Conservation (phyloP, 37 sponge, comb jelly and placozoan species). For the Ianthella basta region DNA sequence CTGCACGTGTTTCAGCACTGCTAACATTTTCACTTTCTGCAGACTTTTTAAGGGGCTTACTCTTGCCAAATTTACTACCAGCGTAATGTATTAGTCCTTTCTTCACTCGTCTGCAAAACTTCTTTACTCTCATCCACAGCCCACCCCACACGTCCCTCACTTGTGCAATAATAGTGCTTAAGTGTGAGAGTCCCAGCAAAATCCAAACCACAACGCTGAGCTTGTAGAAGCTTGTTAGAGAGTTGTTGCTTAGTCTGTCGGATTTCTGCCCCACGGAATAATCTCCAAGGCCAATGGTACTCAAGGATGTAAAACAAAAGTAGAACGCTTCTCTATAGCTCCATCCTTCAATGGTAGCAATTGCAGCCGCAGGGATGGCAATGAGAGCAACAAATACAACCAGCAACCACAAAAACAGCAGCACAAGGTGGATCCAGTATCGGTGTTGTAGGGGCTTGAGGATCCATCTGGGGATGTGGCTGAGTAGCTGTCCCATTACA, state of each 20-base stretch:
- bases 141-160: neutral
- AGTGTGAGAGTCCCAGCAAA: neutral
- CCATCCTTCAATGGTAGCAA: constrained; percentile 71
- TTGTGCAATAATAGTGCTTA: neutral
- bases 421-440: neutral
- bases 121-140: neutral
- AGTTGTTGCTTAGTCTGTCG: neutral
- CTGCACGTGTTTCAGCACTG: no score
- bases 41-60: no score
- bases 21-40: no score
- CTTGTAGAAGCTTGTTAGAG: neutral
- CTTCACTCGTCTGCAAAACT: no score
- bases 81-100: no score
- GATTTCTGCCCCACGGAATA: constrained; percentile 44
- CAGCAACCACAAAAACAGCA: neutral
- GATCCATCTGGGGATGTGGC: neutral
- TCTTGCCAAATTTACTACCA: no score
- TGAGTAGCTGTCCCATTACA: constrained; percentile 29
- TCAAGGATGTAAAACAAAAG: constrained; percentile 65
- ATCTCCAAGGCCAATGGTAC: constrained; percentile 90
- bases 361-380: constrained; percentile 62
- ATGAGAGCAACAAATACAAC: constrained; percentile 44
- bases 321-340: constrained; percentile 55
- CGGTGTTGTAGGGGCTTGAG: neutral
- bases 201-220: neutral